Evolutionary conservation across 1,140 invertebrate species (phyloP).

Genomic region (Drosophila sturtevanti): DNA sequence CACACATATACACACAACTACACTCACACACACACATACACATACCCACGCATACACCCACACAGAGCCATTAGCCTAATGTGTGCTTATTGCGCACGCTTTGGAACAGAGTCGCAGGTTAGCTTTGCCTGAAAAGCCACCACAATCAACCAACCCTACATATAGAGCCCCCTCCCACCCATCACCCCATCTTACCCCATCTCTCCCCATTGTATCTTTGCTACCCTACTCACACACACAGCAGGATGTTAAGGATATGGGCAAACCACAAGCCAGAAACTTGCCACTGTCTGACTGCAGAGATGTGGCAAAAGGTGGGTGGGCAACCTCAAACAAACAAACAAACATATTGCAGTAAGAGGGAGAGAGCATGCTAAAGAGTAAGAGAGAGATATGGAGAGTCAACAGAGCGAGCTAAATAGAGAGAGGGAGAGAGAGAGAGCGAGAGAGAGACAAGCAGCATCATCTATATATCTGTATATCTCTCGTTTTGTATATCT

Average conservation of each 20-base stretch:
- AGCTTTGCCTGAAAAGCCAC: constrained; percentile 21
- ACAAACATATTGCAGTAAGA: constrained; percentile 23
- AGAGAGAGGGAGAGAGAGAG: constrained; percentile 31
- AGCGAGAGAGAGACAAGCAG: constrained; percentile 43
- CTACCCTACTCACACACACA: neutral
- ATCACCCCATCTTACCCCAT: neutral
- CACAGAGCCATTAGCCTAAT: constrained; percentile 73
- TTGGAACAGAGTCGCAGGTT: constrained; percentile 66
- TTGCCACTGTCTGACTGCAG: constrained; percentile 58
- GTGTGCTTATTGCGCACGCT: constrained; percentile 79
- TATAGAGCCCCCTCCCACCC: neutral
- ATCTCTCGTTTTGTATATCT: constrained; percentile 28
- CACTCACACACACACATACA: constrained; percentile 29
- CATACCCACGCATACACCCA: constrained; percentile 28
- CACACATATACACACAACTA: constrained; percentile 26
- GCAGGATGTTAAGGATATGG: constrained; percentile 28
- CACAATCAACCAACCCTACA: constrained; percentile 33
- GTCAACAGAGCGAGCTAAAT: too few species aligned
- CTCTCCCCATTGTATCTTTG: constrained; percentile 1
- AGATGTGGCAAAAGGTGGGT: constrained; percentile 5
- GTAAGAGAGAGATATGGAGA: constrained; percentile 25
- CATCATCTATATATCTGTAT: constrained; percentile 38
- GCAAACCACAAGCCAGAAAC: constrained; percentile 50
- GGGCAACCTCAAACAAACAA: constrained; percentile 46
- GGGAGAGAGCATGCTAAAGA: constrained; percentile 42